Evolutionary conservation across 2,797 vertebrate genomes (phyloP), one percentile per base, ranked within the genome.

Genomic region (Microctenopoma stevenorrisi): DNA sequence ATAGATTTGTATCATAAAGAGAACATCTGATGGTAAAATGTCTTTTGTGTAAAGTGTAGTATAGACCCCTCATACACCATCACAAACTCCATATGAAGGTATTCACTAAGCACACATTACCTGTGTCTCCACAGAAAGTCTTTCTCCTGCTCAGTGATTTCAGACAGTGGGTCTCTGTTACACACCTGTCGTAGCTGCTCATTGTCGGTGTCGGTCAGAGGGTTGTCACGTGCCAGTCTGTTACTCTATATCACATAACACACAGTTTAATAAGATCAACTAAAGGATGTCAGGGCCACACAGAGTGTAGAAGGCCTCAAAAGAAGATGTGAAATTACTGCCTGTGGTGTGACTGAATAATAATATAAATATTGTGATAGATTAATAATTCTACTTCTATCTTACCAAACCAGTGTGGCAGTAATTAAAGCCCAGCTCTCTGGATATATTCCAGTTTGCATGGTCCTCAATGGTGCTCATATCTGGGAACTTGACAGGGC

Each of bases 81-180:
- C 3, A 42, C 22, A 68, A 43, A 13, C 5, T 10, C 11, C 6
- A 52, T 5, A 59, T 4, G 42, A 46, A 22, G 10, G 3, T 47
- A 15, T 10, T n/a, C 62, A 30, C 15, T 10, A 12, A 37, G 48
- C 49, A 75, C 52, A 51, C 22, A 25, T 37, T 95, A 98, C 97
- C 97, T 97, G 93, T 98, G 97, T 74, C 96, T 96, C 98, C 98
- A 99, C 5, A 99, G 90, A 80, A 99, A 98, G 92, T 99, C 98
- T 81, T 99, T 99, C 90, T 99, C 98, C 86, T 99, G 98, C 92
- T 99, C 98, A 94, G 98, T 99, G 92, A 99, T 98, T 92, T 99
- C 98, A 95, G 97, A 99, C 61, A 99, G 93, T 18, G 98, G 96
- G 90, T 99, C 98, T 89, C 97, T 91, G 79, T 95, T 98, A 77